Evolutionary conservation across 2,888 invertebrate genomes (phyloP), one percentile per base, ranked within the genome.

Genomic region (Acleris laterana): DNA sequence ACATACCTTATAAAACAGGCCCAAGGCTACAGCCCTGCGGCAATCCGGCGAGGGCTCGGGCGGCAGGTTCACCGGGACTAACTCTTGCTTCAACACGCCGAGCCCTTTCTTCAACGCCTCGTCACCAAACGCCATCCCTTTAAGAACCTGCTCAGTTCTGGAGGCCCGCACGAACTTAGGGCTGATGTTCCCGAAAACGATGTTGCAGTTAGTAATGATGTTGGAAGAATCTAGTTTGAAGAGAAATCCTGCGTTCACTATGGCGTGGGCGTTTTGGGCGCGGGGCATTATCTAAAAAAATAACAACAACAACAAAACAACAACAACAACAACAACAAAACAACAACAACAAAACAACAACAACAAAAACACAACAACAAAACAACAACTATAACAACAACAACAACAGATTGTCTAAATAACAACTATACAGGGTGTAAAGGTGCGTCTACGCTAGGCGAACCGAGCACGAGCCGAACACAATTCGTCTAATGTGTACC

Each of bases 1-100:
- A n/a, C 69, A 74, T 82, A 96, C 96, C 94, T 97, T 98, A 83
- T 97, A 98, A 78, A 98, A 95, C n/a, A 98, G 87, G 5, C 95
- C 94, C 63, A 96, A 90, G 0, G 97, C 96, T 9, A 98, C 87
- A 13, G 93, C 92, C 75, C 95, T 95, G 28, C 97, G 94, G 76
- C 95, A 97, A 46, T 88, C 89, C 0, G 96, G 95, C 0, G 95
- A 94, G 0, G 96, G 94, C 76, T 96, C 96, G 0, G 96, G 95
- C 0, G 95, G 92, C 17, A 93, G 83, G 16, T 93, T 88, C 64
- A 95, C 95, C 0, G 97, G 95, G 1, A 90, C 78, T 0, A 98
- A 68, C 82, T 97, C 96, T 0, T 86, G 76, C 2, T 91, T 77
- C 60, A 97, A 81, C 9, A 84, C 84, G 1, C 78, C 78, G 25